phyloP scores from a whole-genome alignment of 2,888 invertebrate genomes.

The Dicyrtoma fusca region DNA sequence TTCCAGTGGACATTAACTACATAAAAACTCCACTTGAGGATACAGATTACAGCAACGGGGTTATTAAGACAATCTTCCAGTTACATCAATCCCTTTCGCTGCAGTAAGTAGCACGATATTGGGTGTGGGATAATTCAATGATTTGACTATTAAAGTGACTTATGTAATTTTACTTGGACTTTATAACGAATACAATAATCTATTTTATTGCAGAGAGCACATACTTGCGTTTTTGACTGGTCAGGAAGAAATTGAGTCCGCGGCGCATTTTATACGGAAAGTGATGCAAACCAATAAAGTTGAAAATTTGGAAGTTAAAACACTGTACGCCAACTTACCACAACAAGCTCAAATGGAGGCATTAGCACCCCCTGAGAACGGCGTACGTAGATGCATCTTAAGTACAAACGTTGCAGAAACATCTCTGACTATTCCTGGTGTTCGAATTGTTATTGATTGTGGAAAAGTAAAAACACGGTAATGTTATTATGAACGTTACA shows the following conservation, averaged over 20 bases:
- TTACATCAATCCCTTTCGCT: slow-evolving; percentile 44
- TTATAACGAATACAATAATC: too few relatives aligned
- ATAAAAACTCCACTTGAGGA: slow-evolving; percentile 34
- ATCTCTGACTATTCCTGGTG: slow-evolving; percentile 70
- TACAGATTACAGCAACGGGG: slow-evolving; percentile 29
- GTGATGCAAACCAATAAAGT: slow-evolving; percentile 67
- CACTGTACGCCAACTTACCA: slow-evolving; percentile 65
- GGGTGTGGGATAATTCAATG: neutral
- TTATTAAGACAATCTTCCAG: slow-evolving; percentile 43
- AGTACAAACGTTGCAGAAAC: slow-evolving; percentile 68
- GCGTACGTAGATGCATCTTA: slow-evolving; percentile 64
- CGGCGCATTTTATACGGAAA: slow-evolving; percentile 59
- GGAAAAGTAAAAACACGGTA: slow-evolving; percentile 89
- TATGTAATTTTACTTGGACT: too few relatives aligned
- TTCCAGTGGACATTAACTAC: slow-evolving; percentile 45
- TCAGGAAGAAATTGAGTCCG: slow-evolving; percentile 89
- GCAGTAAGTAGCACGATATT: slow-evolving; percentile 36
- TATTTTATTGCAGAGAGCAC: slow-evolving; percentile 68
- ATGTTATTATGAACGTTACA: slow-evolving; percentile 30
- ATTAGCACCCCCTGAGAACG: slow-evolving; percentile 62
- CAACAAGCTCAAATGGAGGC: slow-evolving; percentile 62
- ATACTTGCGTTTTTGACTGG: slow-evolving; percentile 93
- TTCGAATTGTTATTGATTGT: slow-evolving; percentile 87
- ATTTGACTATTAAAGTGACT: neutral
- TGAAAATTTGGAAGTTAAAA: slow-evolving; percentile 73